Evolutionary conservation across 2,888 invertebrate species (phyloP), one percentile per base, ranked within the genome.

Genomic region (Tenthredo scrophulariae): DNA sequence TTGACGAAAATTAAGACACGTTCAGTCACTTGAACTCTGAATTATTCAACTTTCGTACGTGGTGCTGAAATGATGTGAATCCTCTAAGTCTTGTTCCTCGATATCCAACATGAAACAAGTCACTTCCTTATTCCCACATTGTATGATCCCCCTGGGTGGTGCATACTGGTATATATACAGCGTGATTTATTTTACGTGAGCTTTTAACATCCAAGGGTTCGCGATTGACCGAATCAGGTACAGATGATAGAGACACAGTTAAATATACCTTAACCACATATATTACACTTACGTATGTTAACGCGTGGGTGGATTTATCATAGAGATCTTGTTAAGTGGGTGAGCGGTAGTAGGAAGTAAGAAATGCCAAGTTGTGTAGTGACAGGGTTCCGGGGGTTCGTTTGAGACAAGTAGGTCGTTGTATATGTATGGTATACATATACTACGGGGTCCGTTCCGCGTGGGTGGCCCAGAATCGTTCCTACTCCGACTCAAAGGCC

Each of bases 391-490:
- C 54, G 54, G 77, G 29, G 77, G 54, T 54, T 33, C 29, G 54
- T 54, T 40, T 54, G 77, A 54, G 77, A 50, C 77, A 54, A 77
- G 50, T 77, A 50, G 22, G 22, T 50, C 13, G 54, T 29, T 46
- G 26, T 50, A 33, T 67, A 33, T 67, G 15, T 67, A 74, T 74
- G 6, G n/a, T 50, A 62, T 18, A 80, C 37, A 40, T 62, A 80
- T 9, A 80, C 40, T 58, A 37, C 58, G 33, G 70, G 70, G 43
- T 46, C 83, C 83, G 88, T 86, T 87, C 90, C 86, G 90, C 91
- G 92, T 92, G 92, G 92, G 92, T 92, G 92, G 92, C 89, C 91
- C 40, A 67, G 83, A 65, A 83, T 83, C 70, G 83, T 7, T 70
- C 5, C 46, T 33, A 83, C 83, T 83, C 83, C 70, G 33, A 70